Evolutionary conservation across 2,888 invertebrate species (phyloP), one percentile per base, ranked within the genome.

Genomic region (Dynastes maya): DNA sequence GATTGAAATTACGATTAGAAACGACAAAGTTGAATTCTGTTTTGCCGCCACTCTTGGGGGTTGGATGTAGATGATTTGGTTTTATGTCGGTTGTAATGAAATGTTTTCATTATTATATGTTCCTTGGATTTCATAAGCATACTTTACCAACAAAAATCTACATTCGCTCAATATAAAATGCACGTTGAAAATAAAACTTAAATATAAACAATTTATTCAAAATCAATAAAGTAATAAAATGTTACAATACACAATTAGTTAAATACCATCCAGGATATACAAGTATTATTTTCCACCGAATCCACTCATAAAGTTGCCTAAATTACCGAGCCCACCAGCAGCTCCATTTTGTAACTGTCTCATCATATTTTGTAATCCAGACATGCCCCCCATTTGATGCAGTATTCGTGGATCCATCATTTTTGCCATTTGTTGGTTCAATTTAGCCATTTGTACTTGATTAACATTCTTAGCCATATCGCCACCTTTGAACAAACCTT

Each of bases 351-450:
- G 95, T 82, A 98, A 90, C 87, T 98, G 99, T 84, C 96, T 91
- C 98, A 99, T 98, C 96, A 99, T 98, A 87, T 95, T 98, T 88
- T 98, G 98, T 29, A 99, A 91, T 0, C 98, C 99, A 27, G 95
- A 93, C 93, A 98, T 97, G 32, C 99, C 99, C 83, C 98, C 98
- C 98, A 94, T 94, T 86, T 99, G 99, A 85, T 99, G 98, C 71
- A 99, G 90, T 82, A 99, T 97, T 79, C 98, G 91, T 0, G 99
- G 99, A 90, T 99, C 99, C 95, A 99, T 99, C 98, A 99, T 98
- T 89, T 97, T 98, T 5, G 99, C 98, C 98, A 99, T 99, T 90
- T 99, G 98, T 89, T 98, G 98, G 89, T 99, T 99, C 9, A 99
- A 91, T 89, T 98, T 98, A 0, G 97, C 97, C 98, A 99, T 99